Percentiles rank a stretch among this genome's conserved stretches.
These are phyloP conservation scores for Larimichthys polyactis DNA, from an alignment of 2,113 vertebrate species.

Conservation along the genomic window DNA sequence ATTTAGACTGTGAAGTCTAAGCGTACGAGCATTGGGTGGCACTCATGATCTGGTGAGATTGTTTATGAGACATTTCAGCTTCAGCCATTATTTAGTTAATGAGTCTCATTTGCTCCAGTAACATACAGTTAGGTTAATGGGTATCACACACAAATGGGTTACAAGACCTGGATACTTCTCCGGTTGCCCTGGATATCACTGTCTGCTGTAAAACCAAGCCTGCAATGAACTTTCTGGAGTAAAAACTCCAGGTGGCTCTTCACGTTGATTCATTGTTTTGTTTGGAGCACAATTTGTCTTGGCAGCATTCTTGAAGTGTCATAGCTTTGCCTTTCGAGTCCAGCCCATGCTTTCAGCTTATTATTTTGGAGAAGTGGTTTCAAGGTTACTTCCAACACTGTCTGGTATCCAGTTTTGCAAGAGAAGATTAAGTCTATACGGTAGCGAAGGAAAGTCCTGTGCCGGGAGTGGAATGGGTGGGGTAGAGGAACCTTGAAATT, in stretches of 20 bases:
- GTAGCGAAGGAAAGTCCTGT: background rate
- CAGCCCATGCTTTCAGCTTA: slow-evolving; percentile 68
- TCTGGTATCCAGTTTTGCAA: slow-evolving; percentile 32
- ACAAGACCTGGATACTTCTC: slow-evolving; percentile 56
- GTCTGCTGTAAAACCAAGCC: slow-evolving; percentile 49
- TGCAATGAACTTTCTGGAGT: slow-evolving; percentile 68
- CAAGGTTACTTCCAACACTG: slow-evolving; percentile 67
- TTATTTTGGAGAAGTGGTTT: slow-evolving; percentile 69
- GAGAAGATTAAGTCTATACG: slow-evolving; percentile 41
- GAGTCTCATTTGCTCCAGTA: slow-evolving; percentile 69
- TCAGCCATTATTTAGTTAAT: slow-evolving; percentile 67
- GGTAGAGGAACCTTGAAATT: background rate
- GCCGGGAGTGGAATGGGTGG: background rate
- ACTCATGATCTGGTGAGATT: slow-evolving; percentile 25
- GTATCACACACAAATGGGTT: slow-evolving; percentile 70
- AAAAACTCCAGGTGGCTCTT: slow-evolving; percentile 78
- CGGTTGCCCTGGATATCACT: slow-evolving; percentile 71
- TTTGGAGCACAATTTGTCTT: slow-evolving; percentile 76
- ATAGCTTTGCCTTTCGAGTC: slow-evolving; percentile 61
- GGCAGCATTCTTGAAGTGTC: slow-evolving; percentile 72
- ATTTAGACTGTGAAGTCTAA: slow-evolving; percentile 11
- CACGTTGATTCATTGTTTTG: slow-evolving; percentile 79
- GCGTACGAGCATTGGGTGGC: slow-evolving; percentile 2
- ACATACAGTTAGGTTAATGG: slow-evolving; percentile 69
- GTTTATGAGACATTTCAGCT: slow-evolving; percentile 58